Evolutionary conservation across 2,113 vertebrate species (phyloP), one percentile per base, ranked within the genome.

Genomic region (Mesoclemmys tuberculata): DNA sequence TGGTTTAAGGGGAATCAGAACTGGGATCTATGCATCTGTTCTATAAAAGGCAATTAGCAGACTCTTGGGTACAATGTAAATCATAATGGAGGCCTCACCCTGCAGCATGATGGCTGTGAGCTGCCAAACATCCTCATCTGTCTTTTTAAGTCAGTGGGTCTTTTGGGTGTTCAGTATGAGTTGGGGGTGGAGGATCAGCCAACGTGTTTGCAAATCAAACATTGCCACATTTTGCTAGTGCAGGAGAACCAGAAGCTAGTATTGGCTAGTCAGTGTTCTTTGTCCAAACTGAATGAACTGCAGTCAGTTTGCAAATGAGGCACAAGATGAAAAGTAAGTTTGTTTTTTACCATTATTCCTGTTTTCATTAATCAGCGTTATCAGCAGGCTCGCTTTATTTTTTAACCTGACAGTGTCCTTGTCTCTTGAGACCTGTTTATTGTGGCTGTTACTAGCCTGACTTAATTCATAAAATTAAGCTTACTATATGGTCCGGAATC

Each of bases 1-100:
- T 80, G 90, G 81, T 93, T 82, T 85, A 48, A 91, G 91, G 75
- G 68, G 93, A 90, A 93, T 88, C 94, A 92, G 87, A 10, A 68
- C 48, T 35, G 21, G 84, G 85, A 84, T 51, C 11, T 56, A 77
- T 14, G 71, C 80, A n/a, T 82, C 64, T 13, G 16, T 84, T 87
- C 80, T 52, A 16, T 7, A 35, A 46, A 54, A 1, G 0, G 4
- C 22, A 68, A 74, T 92, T 78, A 14, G 24, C 35, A 82, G 61
- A 5, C 38, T 46, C 79, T 7, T 8, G 48, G 35, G 22, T 64
- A 41, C 14, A 82, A 64, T 46, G 54, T 74, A 58, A 81, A 52
- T 5, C 27, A 56, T 6, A 26, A 52, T 7, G 38, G 24, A 64
- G 31, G 58, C 35, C 18, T 61, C 22, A 35, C 85, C 56, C 85